Base-by-base conservation (phyloP, 2,888 invertebrate species). In the Apamea epomidion region DNA sequence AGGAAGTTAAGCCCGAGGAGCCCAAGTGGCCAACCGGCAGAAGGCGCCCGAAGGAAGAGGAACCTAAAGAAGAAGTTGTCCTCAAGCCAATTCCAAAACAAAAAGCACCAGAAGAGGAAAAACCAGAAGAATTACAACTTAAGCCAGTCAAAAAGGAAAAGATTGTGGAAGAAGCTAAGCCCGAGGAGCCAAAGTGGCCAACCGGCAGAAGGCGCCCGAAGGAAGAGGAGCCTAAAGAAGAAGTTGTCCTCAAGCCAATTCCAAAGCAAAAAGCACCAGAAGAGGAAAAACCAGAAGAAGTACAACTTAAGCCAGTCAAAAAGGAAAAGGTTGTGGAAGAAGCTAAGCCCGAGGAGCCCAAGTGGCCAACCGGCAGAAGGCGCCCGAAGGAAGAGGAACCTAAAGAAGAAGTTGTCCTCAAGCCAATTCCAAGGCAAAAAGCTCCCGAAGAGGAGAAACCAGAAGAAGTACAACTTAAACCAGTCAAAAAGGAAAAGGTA, bases 241-340 rank as follows among this genome's bases (percentile, higher is more conserved):
- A 90, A 70, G 86, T 88, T 0, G 78, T 84, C 25, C 83, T 93
- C 92, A 91, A 97, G 94, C 93, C 91, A 91, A 88, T 87, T 88
- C 91, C 76, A 83, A 86, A 84, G 84, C 88, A 89, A 85, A 80
- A 92, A 70, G 88, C 86, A 58, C 83, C 80, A 0, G 94, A 93
- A 58, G 94, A 95, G 71, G 94, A 95, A 86, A 94, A 91, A 74
- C 80, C 96, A 2, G 96, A 97, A 84, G 95, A 97, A 86, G 93
- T 96, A 7, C 94, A 95, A 81, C 92, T 94, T 85, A 97, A 95
- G 92, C 89, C 95, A 87, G 76, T 89, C 87, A 76, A 91, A 64
- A 88, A 92, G 81, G 88, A 89, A 65, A 92, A 93, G 79, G 82
- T 92, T 0, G 65, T 54, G 4, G 82, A 83, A 25, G 78, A 83